A percentile compares a stretch with the other conserved stretches of the same genome.
These are phyloP conservation scores for Drosophila persimilis DNA, from an alignment of 1,140 invertebrate species.

Conservation along the genomic window DNA sequence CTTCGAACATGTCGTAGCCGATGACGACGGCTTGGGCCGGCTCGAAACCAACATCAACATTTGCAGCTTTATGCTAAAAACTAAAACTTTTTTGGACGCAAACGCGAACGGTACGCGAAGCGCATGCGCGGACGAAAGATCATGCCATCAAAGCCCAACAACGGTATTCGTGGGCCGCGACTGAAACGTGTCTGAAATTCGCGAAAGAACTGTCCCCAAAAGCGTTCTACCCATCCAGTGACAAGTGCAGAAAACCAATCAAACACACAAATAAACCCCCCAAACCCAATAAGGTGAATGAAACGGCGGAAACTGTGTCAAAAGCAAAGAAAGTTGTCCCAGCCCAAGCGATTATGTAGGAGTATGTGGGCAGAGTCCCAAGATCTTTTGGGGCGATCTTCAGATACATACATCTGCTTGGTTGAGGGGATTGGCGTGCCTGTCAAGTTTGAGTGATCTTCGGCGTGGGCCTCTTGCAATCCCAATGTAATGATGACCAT, in stretches of 20 bases:
- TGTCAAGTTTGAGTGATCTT: conserved; percentile 33
- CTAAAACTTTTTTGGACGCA: conserved; percentile 7
- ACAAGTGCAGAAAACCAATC: conserved; percentile 42
- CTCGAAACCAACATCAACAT: too few relatives aligned
- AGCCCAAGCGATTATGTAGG: background rate
- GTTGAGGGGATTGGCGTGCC: conserved; percentile 28
- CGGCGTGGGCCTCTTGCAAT: conserved; percentile 47
- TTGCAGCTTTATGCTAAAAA: too few relatives aligned
- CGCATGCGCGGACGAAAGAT: conserved; percentile 57
- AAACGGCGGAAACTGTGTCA: conserved; percentile 65
- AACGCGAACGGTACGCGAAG: conserved; percentile 48
- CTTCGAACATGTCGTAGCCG: too few relatives aligned
- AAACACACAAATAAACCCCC: conserved; percentile 14
- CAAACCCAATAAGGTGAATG: conserved; percentile 65
- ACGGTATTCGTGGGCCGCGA: conserved; percentile 45
- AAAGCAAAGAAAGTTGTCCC: conserved; percentile 61
- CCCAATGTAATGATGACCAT: conserved; percentile 65
- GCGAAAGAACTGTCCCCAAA: conserved; percentile 33
- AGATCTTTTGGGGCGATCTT: conserved; percentile 30
- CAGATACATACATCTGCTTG: conserved; percentile 15
- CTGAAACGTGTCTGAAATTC: conserved; percentile 67
- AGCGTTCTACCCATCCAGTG: conserved; percentile 24
- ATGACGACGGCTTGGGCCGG: too few relatives aligned
- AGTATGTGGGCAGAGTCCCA: conserved; percentile 29
- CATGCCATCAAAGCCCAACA: conserved; percentile 37